Evolutionary conservation across 2,113 vertebrate genomes (phyloP), one percentile per base, ranked within the genome.

Genomic region (Menidia beryllina): DNA sequence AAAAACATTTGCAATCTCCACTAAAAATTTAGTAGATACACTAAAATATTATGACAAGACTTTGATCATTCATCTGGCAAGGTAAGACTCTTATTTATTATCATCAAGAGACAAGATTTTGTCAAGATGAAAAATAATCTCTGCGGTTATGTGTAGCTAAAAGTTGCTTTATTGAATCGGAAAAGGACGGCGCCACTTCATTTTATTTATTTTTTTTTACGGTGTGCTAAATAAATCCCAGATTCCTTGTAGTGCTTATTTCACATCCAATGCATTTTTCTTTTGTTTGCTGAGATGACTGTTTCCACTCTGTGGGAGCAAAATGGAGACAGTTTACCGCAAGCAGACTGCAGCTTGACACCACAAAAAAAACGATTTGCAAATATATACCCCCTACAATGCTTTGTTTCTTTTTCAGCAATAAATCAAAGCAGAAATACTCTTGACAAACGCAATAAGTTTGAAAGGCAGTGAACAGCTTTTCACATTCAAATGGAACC

Each of bases 281-380:
- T 70, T 73, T 8, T 52, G 43, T 65, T 47, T 39, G 12, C 1
- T 15, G 10, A 55, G 24, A 49, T 26, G 43, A 11, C 8, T 54
- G 56, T 34, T 69, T 19, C 52, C 53, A 70, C 17, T 61, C 14
- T 13, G 36, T 20, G 62, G 23, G 39, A 59, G 58, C 15, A 61
- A 83, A 23, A 55, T 75, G 77, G 53, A 83, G 51, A 58, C 47
- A 59, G 23, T 66, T 81, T 66, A 27, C 43, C 48, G 54, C 62
- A 52, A 24, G 34, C 23, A 15, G 47, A 36, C 30, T 39, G 21
- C 2, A 60, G 25, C 25, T 65, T 68, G 49, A 62, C 48, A 55
- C 7, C 0, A 30, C 34, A 45, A 15, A 27, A 23, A 14, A 66
- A n/a, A n/a, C n/a, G 13, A 51, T 55, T 73, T 48, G 23, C 41